Base-by-base conservation (phyloP, 1,140 invertebrate species). In the Ridgeia piscesae region DNA sequence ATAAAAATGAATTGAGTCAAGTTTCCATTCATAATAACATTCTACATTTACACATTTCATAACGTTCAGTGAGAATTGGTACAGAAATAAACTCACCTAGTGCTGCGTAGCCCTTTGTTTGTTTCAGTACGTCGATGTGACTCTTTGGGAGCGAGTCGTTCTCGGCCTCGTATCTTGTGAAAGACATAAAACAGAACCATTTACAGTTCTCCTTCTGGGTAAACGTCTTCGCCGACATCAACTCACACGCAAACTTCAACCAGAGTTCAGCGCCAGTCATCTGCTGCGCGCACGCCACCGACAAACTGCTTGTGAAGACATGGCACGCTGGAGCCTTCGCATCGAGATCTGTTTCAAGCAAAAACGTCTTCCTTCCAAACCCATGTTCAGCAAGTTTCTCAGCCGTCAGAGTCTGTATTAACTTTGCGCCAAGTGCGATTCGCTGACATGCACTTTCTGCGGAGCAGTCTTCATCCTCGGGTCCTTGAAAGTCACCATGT, bases 171-270 rank as follows among this genome's bases (percentile, higher is more conserved):
- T 98, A 99, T 93, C 97, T 96, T 0, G 98, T 99, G 95, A 98
- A 98, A 0, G 98, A 98, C 91, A 99, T 96, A 95, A 99, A 99
- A 0, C 97, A 98, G 91, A 99, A 96, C 96, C 98, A 99, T 95
- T 98, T 99, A 95, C 97, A 97, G 93, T 96, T 97, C 94, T 96
- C 97, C 95, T 96, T 97, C 94, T 96, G 97, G 2, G 93, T 58
- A 92, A 96, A 94, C 91, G 93, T 95, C 93, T 97, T 96, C 96
- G 96, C 92, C 96, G 96, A 95, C 97, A 99, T 97, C 58, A 99
- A 96, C 94, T 97, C 97, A 92, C 97, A 96, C 4, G 97, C 98
- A 94, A 99, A 97, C 94, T 97, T 96, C 94, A 97, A 97, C 98
- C 98, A 99, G 50, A 99, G 95, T 93, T 98, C 97, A 91, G 97